phyloP scores from a whole-genome alignment of 2,113 vertebrate species.

The Vireo altiloquus region DNA sequence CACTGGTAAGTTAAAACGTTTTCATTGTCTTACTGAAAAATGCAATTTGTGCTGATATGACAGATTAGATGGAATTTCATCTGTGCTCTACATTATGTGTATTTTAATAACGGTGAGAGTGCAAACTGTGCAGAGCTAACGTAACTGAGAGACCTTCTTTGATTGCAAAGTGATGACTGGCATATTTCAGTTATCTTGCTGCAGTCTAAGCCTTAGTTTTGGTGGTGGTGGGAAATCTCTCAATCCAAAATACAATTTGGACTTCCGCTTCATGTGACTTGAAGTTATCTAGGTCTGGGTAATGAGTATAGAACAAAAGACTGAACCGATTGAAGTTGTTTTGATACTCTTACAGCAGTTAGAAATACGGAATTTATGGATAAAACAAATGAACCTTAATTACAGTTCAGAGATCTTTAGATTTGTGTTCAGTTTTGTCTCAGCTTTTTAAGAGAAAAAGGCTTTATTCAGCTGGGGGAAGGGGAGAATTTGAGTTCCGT shows the following conservation, averaged over 20 bases:
- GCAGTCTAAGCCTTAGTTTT: background rate
- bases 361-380: background rate
- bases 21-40: background rate
- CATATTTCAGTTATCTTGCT: background rate
- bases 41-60: background rate
- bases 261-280: background rate
- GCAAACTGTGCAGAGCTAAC: background rate
- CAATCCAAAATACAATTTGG: background rate
- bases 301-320: background rate
- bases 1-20: constrained; percentile 89
- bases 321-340: background rate
- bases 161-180: background rate
- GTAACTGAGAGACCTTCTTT: background rate
- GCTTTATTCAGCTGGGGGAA: background rate
- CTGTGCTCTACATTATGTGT: background rate
- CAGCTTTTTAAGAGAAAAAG: background rate
- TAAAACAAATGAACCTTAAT: background rate
- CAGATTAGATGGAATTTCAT: background rate
- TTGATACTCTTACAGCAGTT: background rate
- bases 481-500: background rate
- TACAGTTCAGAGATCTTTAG: background rate
- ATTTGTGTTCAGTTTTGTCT: background rate
- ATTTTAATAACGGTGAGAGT: background rate
- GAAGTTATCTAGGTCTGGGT: background rate
- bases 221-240: background rate